Percentiles rank a stretch among this genome's conserved stretches.
Conservation (phyloP, 2,888 invertebrate species). For the Archaeoteleia sp. region DNA sequence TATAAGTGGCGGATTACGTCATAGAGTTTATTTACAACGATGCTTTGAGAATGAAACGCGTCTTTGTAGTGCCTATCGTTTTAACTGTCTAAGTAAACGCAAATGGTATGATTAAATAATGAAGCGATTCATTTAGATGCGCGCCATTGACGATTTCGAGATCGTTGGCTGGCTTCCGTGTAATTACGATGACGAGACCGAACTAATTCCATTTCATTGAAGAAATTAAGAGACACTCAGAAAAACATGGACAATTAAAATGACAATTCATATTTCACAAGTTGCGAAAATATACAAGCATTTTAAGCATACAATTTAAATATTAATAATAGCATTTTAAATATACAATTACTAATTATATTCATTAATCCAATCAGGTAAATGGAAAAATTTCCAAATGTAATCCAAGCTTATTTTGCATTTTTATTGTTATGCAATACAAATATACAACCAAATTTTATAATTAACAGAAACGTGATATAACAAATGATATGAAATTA, state of each 20-base stretch:
- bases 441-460: too few relatives aligned
- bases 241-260: background rate
- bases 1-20: background rate
- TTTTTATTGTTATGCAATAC: too few relatives aligned
- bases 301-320: too few relatives aligned
- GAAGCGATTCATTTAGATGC: background rate
- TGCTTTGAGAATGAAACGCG: slow-evolving; percentile 4
- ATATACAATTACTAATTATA: background rate
- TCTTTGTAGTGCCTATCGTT: background rate
- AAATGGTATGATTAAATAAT: slow-evolving; percentile 8
- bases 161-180: slow-evolving; percentile 2
- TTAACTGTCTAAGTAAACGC: slow-evolving; percentile 1
- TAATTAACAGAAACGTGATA: too few relatives aligned
- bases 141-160: slow-evolving; percentile 6
- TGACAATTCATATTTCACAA: background rate
- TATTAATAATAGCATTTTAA: too few relatives aligned
- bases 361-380: background rate
- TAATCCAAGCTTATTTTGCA: too few relatives aligned
- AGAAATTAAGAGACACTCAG: slow-evolving; percentile 5
- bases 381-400: too few relatives aligned
- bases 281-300: background rate
- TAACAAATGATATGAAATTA: too few relatives aligned
- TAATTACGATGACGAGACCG: slow-evolving; percentile 2
- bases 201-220: slow-evolving; percentile 7
- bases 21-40: background rate